A percentile compares a stretch with the other conserved stretches of the same genome.
phyloP scores from a whole-genome alignment of 1,140 invertebrate genomes.

The Tetramorium parvispinum region DNA sequence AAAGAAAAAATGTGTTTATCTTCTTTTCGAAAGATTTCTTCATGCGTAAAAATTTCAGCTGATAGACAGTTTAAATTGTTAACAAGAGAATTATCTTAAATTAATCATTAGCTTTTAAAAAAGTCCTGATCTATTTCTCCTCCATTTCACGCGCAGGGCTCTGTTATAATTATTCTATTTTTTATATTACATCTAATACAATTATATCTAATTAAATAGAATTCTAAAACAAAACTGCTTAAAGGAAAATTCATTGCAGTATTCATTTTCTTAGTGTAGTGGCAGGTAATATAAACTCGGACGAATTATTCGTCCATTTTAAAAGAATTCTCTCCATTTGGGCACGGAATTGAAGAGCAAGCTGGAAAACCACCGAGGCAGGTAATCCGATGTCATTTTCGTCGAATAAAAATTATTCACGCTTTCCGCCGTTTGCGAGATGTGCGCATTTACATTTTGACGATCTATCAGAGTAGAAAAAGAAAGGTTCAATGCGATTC shows the following conservation, averaged over 20 bases:
- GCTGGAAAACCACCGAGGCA: slow-evolving; percentile 27
- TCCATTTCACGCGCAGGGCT: background rate
- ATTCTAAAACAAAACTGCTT: background rate
- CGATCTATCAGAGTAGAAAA: slow-evolving; percentile 50
- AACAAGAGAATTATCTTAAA: slow-evolving; percentile 8
- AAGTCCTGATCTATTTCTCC: background rate
- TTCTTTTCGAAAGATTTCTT: background rate
- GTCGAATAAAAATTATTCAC: slow-evolving; percentile 56
- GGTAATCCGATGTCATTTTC: slow-evolving; percentile 57
- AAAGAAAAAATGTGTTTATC: background rate
- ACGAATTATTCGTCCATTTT: slow-evolving; percentile 10
- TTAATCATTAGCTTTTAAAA: background rate
- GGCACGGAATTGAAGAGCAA: slow-evolving; percentile 23
- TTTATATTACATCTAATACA: no score
- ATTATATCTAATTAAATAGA: background rate
- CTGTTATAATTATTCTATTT: background rate
- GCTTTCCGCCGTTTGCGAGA: slow-evolving; percentile 13
- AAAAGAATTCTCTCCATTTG: slow-evolving; percentile 41
- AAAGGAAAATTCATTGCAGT: background rate
- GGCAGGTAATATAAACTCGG: background rate
- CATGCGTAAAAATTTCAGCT: background rate
- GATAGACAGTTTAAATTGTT: background rate
- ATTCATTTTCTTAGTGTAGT: background rate
- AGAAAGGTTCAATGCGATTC: background rate
- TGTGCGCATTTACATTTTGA: slow-evolving; percentile 59